Evolutionary conservation across 2,888 invertebrate species (phyloP).

Genomic region (Subacronicta megacephala): DNA sequence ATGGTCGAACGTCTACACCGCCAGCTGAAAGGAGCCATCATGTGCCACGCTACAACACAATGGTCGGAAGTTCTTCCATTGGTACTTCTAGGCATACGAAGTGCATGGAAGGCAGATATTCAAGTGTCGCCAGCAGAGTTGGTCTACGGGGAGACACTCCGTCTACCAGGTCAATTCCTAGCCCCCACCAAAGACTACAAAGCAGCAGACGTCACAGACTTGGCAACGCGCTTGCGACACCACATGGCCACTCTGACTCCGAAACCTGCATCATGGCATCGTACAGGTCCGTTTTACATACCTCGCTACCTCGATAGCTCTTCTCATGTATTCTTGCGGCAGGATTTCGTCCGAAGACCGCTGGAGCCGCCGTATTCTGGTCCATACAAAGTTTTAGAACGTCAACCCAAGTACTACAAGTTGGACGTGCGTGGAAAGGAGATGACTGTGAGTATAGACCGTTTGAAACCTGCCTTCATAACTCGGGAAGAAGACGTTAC

Average conservation of each 20-base stretch:
- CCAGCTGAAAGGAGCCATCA: slow-evolving; percentile 7
- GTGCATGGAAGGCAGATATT: slow-evolving; percentile 6
- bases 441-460: no score
- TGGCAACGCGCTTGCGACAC: neutral
- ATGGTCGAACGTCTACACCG: slow-evolving; percentile 10
- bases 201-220: neutral
- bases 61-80: slow-evolving; percentile 7
- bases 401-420: no score
- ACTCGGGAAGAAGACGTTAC: no score
- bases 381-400: no score
- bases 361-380: neutral
- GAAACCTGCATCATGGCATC: slow-evolving; percentile 4
- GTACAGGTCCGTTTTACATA: slow-evolving; percentile 3
- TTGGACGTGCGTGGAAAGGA: no score
- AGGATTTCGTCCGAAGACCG: slow-evolving; percentile 3
- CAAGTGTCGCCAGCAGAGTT: slow-evolving; percentile 10
- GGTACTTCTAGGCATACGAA: slow-evolving; percentile 8
- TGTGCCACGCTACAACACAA: slow-evolving; percentile 6
- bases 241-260: slow-evolving; percentile 8
- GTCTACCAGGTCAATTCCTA: slow-evolving; percentile 7
- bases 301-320: neutral
- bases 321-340: neutral
- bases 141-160: slow-evolving; percentile 2
- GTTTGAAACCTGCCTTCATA: no score
- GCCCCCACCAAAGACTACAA: slow-evolving; percentile 6